Evolutionary conservation across 2,888 invertebrate species (phyloP).

Genomic region (Agrilus cyanescens): DNA sequence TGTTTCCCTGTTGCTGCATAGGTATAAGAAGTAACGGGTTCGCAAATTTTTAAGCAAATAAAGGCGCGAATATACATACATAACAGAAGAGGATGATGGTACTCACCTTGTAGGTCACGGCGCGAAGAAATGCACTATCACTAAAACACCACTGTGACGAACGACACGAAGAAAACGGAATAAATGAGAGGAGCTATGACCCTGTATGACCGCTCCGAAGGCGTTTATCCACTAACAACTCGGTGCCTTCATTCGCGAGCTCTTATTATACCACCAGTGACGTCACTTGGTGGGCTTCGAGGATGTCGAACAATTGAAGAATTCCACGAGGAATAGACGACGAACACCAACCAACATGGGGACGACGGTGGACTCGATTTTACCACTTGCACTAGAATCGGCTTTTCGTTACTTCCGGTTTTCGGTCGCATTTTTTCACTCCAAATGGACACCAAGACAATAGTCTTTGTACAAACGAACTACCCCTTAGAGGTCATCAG

Average conservation of each 20-base stretch:
- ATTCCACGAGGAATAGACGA: slow-evolving; percentile 4
- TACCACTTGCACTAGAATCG: too few relatives aligned
- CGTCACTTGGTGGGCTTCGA: slow-evolving; percentile 21
- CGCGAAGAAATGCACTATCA: slow-evolving; percentile 13
- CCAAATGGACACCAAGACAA: too few relatives aligned
- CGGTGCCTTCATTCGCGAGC: slow-evolving; percentile 22
- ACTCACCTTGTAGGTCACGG: slow-evolving; percentile 17
- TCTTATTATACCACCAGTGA: slow-evolving; percentile 31
- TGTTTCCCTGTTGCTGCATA: too few relatives aligned
- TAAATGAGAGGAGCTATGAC: slow-evolving; percentile 26
- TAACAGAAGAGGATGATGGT: not conserved
- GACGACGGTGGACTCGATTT: too few relatives aligned
- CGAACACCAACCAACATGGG: too few relatives aligned
- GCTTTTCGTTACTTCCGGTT: too few relatives aligned
- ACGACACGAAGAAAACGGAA: slow-evolving; percentile 1
- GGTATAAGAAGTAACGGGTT: too few relatives aligned
- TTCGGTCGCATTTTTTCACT: too few relatives aligned
- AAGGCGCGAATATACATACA: too few relatives aligned
- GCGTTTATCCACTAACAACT: slow-evolving; percentile 27
- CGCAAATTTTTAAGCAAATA: too few relatives aligned
- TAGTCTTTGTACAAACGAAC: too few relatives aligned
- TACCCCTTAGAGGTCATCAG: too few relatives aligned
- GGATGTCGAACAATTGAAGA: slow-evolving; percentile 10
- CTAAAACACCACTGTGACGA: slow-evolving; percentile 9
- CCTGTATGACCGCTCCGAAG: slow-evolving; percentile 30